A percentile compares a stretch with the other conserved stretches of the same genome.
These are phyloP conservation scores for Notospermus geniculatus DNA, from an alignment of 1,140 invertebrate species.

Conservation along the genomic window DNA sequence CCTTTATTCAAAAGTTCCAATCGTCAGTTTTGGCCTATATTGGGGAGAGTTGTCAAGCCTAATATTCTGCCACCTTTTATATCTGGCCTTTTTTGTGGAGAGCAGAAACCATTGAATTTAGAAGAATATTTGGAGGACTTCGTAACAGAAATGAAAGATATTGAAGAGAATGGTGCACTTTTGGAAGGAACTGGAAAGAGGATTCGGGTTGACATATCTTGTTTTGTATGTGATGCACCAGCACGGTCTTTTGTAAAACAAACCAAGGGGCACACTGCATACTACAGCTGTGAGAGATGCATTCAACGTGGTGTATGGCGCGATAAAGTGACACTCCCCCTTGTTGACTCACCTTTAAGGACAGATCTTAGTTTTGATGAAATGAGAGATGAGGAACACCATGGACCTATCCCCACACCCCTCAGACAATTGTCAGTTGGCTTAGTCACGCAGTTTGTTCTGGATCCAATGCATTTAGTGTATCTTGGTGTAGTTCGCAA, in stretches of 20 bases:
- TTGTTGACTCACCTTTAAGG: too few relatives aligned
- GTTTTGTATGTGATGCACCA: conserved; percentile 17
- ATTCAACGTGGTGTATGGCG: too few relatives aligned
- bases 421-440: conserved; percentile 13
- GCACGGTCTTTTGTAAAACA: conserved; percentile 14
- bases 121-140: not conserved
- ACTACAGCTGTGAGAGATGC: conserved; percentile 6
- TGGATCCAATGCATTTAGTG: conserved; percentile 25
- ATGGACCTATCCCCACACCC: conserved; percentile 12
- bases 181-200: not conserved
- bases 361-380: conserved; percentile 27
- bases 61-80: not conserved
- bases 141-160: not conserved
- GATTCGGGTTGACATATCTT: not conserved
- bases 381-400: conserved; percentile 23
- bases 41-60: not conserved
- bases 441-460: conserved; percentile 20
- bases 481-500: conserved; percentile 21
- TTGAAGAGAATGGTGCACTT: not conserved
- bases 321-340: too few relatives aligned
- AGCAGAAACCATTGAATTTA: not conserved
- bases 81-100: not conserved
- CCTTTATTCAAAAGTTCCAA: conserved; percentile 12
- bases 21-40: not conserved
- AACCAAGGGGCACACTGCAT: conserved; percentile 5